Conservation (phyloP, 2,113 vertebrate genomes). For the Podarcis raffonei region DNA sequence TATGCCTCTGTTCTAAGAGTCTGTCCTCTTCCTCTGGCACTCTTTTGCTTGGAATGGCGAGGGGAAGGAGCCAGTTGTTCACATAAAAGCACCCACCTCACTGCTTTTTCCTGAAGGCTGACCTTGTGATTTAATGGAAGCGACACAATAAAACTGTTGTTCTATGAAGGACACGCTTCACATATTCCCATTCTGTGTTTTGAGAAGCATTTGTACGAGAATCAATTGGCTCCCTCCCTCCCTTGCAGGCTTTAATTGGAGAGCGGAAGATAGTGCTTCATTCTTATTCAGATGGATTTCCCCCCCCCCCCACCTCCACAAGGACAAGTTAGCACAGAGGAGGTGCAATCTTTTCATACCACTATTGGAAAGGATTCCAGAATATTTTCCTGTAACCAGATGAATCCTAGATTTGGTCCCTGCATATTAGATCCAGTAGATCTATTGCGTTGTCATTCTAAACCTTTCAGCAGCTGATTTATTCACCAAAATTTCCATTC, state of each 20-base stretch:
- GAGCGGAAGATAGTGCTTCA: constrained; percentile 1
- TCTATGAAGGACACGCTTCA: constrained; percentile 33
- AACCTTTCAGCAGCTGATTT: constrained; percentile 14
- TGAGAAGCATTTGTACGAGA: neutral
- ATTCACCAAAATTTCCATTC: neutral
- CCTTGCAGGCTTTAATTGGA: neutral
- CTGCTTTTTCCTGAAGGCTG: neutral
- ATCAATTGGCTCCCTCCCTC: neutral
- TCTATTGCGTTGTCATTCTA: accelerated
- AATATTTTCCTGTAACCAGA: neutral
- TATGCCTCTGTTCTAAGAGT: neutral
- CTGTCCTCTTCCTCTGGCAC: neutral
- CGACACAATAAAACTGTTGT: constrained; percentile 28
- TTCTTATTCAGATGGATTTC: neutral
- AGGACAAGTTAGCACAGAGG: neutral
- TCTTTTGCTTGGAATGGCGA: neutral
- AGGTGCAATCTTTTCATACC: neutral
- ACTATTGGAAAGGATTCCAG: neutral
- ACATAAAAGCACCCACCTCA: neutral
- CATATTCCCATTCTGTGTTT: constrained; percentile 4
- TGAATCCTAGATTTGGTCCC: neutral
- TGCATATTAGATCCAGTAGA: accelerated
- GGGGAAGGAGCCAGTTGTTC: neutral
- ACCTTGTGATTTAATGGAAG: constrained; percentile 24
- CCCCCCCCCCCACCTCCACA: neutral